These are phyloP conservation scores for Agapornis canus DNA, from an alignment of 2,797 vertebrate species.

Conservation along the genomic window DNA sequence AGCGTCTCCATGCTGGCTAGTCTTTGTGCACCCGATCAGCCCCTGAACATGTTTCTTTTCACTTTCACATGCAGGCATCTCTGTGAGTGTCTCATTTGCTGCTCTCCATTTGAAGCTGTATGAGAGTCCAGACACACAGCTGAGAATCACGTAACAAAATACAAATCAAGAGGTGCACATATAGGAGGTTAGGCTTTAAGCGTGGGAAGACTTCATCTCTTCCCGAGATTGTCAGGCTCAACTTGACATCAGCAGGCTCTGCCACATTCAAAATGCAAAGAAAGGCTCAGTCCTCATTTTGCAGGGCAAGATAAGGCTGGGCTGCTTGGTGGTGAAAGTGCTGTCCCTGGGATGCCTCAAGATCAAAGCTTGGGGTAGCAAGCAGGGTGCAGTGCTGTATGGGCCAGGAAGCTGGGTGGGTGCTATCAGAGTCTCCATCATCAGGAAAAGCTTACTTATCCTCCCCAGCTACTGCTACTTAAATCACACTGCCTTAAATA, in stretches of 20 bases:
- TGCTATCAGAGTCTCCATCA: not conserved
- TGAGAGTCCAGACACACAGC: not conserved
- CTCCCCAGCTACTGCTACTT: conserved; percentile 1
- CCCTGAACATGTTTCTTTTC: not conserved
- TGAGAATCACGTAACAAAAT: not conserved
- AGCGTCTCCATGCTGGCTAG: not conserved
- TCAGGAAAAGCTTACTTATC: not conserved
- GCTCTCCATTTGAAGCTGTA: not conserved
- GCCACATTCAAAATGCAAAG: not conserved
- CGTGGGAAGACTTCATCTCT: not conserved
- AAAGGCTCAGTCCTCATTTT: not conserved
- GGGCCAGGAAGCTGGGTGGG: accelerated
- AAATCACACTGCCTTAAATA: conserved; percentile 84
- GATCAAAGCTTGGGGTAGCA: not conserved
- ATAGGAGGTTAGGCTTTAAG: not conserved
- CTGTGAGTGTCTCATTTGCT: not conserved
- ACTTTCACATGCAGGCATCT: not conserved
- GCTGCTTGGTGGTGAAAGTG: not conserved
- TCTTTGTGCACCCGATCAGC: not conserved
- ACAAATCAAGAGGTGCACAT: not conserved
- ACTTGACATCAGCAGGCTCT: not conserved
- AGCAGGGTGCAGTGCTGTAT: not conserved
- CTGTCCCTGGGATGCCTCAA: not conserved
- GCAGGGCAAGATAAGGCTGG: not conserved
- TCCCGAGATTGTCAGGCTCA: not conserved